phyloP scores from a whole-genome alignment of 2,888 invertebrate species.

The Dryomyza anilis region DNA sequence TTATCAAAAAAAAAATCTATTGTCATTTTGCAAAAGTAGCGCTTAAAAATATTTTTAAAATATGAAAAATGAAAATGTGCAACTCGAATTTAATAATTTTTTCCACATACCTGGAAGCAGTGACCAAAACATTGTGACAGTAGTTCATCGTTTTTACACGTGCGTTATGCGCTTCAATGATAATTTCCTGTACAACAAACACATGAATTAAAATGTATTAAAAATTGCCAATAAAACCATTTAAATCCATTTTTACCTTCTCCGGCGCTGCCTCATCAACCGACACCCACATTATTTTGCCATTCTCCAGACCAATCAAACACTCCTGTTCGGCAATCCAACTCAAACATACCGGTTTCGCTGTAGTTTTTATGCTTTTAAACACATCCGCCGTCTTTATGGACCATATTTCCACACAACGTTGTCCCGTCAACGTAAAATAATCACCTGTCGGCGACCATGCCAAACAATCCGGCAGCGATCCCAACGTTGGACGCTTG shows the following conservation, averaged over 20 bases:
- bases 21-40: no score
- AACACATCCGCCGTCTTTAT: conserved; percentile 77
- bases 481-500: conserved; percentile 63
- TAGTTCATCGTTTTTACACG: conserved; percentile 73
- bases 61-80: neutral
- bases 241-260: no score
- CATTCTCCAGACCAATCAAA: conserved; percentile 77
- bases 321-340: conserved; percentile 72
- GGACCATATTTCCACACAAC: conserved; percentile 79
- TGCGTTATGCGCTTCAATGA: conserved; percentile 65
- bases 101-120: conserved; percentile 67
- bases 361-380: conserved; percentile 70
- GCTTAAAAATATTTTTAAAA: no score
- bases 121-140: conserved; percentile 67
- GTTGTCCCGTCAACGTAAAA: conserved; percentile 77
- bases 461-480: conserved; percentile 61
- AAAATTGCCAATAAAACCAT: no score
- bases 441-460: conserved; percentile 81
- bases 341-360: conserved; percentile 72
- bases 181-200: conserved; percentile 29
- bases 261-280: conserved; percentile 63
- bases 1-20: no score
- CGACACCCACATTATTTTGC: conserved; percentile 68
- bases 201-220: no score
- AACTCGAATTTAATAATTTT: neutral